These are phyloP conservation scores for Odontomachus brunneus DNA, from an alignment of 1,140 invertebrate species.

Conservation along the genomic window DNA sequence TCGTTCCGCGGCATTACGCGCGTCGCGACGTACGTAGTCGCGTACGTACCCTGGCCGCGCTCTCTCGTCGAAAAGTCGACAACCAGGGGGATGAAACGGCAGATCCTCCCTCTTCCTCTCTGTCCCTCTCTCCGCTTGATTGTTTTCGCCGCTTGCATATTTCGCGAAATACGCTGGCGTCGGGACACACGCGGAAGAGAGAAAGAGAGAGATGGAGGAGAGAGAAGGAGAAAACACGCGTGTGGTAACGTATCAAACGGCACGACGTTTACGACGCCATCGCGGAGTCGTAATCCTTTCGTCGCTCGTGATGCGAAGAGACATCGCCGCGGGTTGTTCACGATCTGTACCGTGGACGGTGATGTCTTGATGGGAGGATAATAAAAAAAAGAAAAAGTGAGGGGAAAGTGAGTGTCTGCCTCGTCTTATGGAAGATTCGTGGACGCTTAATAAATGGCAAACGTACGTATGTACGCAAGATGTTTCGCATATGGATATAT, in stretches of 20 bases:
- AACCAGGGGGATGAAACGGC: slow-evolving; percentile 6
- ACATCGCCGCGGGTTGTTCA: slow-evolving; percentile 7
- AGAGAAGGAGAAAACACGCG: too few relatives aligned
- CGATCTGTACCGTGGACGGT: slow-evolving; percentile 6
- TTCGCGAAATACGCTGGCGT: slow-evolving; percentile 21
- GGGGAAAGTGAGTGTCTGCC: neutral
- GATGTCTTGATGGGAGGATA: neutral
- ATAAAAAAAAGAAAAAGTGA: neutral
- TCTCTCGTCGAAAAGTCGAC: slow-evolving; percentile 50
- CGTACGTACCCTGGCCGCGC: too few relatives aligned
- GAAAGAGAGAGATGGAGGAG: too few relatives aligned
- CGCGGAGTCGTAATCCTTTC: neutral
- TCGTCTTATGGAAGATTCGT: neutral
- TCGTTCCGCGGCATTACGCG: slow-evolving; percentile 65
- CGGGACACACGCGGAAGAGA: slow-evolving; percentile 11
- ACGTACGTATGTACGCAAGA: neutral
- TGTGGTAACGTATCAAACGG: neutral
- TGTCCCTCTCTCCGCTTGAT: slow-evolving; percentile 42
- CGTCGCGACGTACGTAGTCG: slow-evolving; percentile 12
- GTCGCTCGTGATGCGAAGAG: neutral
- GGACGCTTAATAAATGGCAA: neutral
- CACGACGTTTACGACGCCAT: slow-evolving; percentile 13
- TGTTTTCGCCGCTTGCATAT: slow-evolving; percentile 50
- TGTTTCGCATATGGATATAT: neutral
- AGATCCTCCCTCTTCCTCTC: neutral